Conservation (phyloP, 2,888 invertebrate genomes). For the Eutolmus rufibarbis region DNA sequence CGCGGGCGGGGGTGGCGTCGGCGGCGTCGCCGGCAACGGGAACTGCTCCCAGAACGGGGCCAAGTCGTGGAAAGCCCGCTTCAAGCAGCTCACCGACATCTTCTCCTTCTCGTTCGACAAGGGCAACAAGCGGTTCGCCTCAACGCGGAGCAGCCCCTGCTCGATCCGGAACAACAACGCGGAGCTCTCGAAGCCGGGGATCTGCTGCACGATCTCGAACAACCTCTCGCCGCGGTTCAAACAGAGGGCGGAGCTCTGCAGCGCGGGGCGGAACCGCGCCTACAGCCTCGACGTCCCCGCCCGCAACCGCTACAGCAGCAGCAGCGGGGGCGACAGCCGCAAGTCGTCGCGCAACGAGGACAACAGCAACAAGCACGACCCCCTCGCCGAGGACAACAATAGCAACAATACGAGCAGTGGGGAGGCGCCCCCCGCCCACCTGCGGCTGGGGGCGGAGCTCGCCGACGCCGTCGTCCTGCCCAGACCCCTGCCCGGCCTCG, state of each 20-base stretch:
- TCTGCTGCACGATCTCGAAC: slow-evolving; percentile 61
- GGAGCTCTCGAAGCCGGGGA: slow-evolving; percentile 45
- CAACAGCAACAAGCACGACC: slow-evolving; percentile 52
- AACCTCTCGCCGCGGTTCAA: slow-evolving; percentile 55
- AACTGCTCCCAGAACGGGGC: slow-evolving; percentile 48
- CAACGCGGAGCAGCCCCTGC: slow-evolving; percentile 59
- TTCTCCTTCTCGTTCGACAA: slow-evolving; percentile 62
- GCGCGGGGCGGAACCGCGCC: slow-evolving; percentile 57
- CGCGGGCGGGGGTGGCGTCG: not conserved
- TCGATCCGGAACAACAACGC: slow-evolving; percentile 56
- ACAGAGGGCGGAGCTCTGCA: slow-evolving; percentile 52
- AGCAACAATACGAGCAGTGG: slow-evolving; percentile 62
- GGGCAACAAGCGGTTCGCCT: slow-evolving; percentile 58
- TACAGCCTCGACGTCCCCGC: slow-evolving; percentile 61
- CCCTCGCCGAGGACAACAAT: slow-evolving; percentile 55
- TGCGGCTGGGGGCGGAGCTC: slow-evolving; percentile 55
- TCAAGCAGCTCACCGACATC: slow-evolving; percentile 62
- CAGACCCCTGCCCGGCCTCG: slow-evolving; percentile 50
- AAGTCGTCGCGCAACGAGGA: slow-evolving; percentile 59
- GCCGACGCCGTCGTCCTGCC: slow-evolving; percentile 51
- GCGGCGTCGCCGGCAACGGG: slow-evolving; percentile 38
- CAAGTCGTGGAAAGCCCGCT: slow-evolving; percentile 59
- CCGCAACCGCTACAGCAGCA: slow-evolving; percentile 57
- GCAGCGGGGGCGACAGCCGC: slow-evolving; percentile 59
- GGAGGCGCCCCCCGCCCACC: slow-evolving; percentile 56